Evolutionary conservation across 2,113 vertebrate species (phyloP).

Genomic region (Tringa solitaria): DNA sequence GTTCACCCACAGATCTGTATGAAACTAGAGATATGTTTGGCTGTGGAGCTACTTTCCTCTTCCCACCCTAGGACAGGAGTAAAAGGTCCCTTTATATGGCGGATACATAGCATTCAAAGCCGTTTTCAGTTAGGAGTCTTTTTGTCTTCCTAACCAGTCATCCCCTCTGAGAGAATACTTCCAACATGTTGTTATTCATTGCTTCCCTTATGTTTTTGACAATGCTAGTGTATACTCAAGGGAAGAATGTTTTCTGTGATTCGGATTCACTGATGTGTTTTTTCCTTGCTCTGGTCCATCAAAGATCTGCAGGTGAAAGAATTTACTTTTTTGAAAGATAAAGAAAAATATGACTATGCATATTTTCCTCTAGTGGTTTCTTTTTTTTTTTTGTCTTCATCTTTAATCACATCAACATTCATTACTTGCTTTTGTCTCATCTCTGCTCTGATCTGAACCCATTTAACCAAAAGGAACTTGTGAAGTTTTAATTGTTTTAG

Average conservation of each 20-base stretch:
- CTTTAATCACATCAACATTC: background rate
- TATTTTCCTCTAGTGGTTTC: background rate
- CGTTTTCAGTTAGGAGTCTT: background rate
- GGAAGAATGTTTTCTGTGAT: background rate
- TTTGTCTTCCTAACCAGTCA: background rate
- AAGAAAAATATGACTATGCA: background rate
- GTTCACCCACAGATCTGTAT: background rate
- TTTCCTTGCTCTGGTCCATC: background rate
- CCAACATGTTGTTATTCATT: background rate
- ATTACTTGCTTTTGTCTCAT: background rate
- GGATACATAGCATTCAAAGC: background rate
- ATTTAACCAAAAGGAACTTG: constrained; percentile 1
- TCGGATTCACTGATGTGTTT: background rate
- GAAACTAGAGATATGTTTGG: background rate
- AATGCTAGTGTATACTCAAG: background rate
- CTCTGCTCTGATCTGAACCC: background rate
- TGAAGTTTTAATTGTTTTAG: background rate
- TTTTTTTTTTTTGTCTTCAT: background rate
- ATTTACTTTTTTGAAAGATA: background rate
- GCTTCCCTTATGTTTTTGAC: background rate
- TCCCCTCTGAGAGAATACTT: background rate
- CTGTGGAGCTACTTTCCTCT: background rate
- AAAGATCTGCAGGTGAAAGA: background rate
- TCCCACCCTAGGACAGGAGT: background rate
- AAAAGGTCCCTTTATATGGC: background rate